Evolutionary conservation across 1,140 invertebrate genomes (phyloP), one percentile per base, ranked within the genome.

Genomic region (Bicyclus anynana): DNA sequence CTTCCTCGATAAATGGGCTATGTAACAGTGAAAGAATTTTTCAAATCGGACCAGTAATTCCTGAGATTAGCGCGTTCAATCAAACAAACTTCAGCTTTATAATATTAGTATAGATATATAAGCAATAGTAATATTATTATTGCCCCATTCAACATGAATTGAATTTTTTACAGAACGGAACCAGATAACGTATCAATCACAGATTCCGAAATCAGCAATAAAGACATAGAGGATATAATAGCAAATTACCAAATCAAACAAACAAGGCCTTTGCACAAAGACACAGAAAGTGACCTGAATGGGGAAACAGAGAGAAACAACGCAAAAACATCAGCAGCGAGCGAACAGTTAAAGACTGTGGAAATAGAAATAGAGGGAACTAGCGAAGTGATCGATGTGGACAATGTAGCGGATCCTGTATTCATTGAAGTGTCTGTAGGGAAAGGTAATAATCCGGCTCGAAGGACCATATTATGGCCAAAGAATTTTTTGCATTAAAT

Each of bases 201-300:
- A 2, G 62, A 69, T 26, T 29, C 48, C 29, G 46, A 59, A 10
- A 23, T 23, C 23, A 29, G 58, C 2, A 71, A 51, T 5, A 70
- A 74, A 3, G 80, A 84, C 44, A 77, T 84, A 6, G 81, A 84
- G 27, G 81, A 84, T 0, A 71, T 81, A 12, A 67, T 84, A 23
- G 76, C 74, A 0, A 75, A 82, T 44, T 84, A 80, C 29, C 73
- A 80, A 2, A 84, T 84, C 18, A 72, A 72, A 33, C 79, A 84
- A 37, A 71, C 65, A 4, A 62, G 68, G 2, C 67, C 73, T 0
- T 38, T 73, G 1, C 35, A 55, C 21, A 50, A 33, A 53, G 44
- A 49, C 9, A 57, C 9, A 21, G 23, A 40, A 26, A 38, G n/a
- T 2, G n/a, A 12, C 29, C 4, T 3, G 12, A 35, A 23, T 23